Conservation (phyloP, 37 sponge, comb jelly and placozoan genomes). For the Amphimedon queenslandica region DNA sequence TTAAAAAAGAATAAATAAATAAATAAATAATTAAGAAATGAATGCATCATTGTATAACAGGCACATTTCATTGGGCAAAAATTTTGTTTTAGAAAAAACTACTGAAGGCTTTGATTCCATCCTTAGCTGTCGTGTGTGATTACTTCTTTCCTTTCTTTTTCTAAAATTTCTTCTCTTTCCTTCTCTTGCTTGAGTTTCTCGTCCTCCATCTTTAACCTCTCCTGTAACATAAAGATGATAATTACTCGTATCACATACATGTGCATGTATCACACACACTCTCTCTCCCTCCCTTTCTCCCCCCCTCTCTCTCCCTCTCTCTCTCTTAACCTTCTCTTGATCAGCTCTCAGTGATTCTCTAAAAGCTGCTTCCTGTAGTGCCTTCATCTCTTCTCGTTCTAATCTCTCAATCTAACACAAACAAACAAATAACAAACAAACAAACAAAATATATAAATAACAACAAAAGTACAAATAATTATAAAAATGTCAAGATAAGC, state of each 20-base stretch:
- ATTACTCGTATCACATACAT: not conserved
- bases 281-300: not conserved
- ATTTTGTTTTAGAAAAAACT: too few species aligned
- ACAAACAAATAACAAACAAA: not conserved
- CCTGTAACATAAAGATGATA: not conserved
- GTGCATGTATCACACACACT: not conserved
- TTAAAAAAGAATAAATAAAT: not conserved
- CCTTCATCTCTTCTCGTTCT: conserved; percentile 60
- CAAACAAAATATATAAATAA: not conserved
- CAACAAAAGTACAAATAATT: not conserved
- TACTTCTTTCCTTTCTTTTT: conserved; percentile 46
- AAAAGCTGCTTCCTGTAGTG: conserved; percentile 73
- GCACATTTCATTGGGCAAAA: too few species aligned
- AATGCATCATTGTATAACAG: conserved; percentile 1
- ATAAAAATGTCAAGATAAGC: not conserved
- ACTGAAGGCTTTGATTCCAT: too few species aligned
- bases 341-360: conserved; percentile 68
- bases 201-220: conserved; percentile 1
- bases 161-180: conserved; percentile 11
- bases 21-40: not conserved
- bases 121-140: too few species aligned
- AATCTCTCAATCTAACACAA: conserved; percentile 47
- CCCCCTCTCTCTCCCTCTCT: not conserved
- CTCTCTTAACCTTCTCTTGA: conserved; percentile 40
- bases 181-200: conserved; percentile 17